phyloP scores from a whole-genome alignment of 2,797 vertebrate species.

The Gallinago stenura region DNA sequence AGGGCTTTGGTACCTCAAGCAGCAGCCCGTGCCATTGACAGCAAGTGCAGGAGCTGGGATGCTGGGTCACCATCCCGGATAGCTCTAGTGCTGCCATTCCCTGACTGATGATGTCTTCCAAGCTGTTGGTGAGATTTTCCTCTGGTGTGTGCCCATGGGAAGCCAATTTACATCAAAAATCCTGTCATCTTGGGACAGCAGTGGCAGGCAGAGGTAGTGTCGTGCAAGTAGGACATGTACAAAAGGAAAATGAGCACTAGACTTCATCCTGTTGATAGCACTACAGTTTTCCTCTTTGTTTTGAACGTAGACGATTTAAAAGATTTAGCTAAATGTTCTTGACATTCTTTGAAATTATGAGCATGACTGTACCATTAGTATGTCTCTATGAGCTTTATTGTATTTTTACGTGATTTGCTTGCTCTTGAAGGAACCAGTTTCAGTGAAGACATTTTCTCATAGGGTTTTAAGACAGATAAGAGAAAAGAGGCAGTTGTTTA shows the following conservation, averaged over 20 bases:
- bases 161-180: not conserved
- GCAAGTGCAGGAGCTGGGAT: not conserved
- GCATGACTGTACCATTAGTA: not conserved
- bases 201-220: not conserved
- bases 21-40: not conserved
- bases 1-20: not conserved
- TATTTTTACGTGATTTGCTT: not conserved
- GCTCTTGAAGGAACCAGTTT: not conserved
- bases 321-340: not conserved
- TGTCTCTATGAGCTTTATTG: not conserved
- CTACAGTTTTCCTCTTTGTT: not conserved
- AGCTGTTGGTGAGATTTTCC: not conserved
- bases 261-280: not conserved
- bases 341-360: not conserved
- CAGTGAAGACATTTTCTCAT: not conserved
- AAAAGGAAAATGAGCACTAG: not conserved
- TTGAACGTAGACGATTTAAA: not conserved
- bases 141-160: not conserved
- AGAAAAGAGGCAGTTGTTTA: conserved; percentile 26
- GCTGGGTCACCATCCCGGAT: not conserved
- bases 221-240: not conserved
- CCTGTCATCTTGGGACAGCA: not conserved
- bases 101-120: not conserved
- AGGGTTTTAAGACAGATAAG: not conserved
- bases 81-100: not conserved